These are phyloP conservation scores for Aviceda subcristata DNA, from an alignment of 2,113 vertebrate genomes.

Conservation along the genomic window DNA sequence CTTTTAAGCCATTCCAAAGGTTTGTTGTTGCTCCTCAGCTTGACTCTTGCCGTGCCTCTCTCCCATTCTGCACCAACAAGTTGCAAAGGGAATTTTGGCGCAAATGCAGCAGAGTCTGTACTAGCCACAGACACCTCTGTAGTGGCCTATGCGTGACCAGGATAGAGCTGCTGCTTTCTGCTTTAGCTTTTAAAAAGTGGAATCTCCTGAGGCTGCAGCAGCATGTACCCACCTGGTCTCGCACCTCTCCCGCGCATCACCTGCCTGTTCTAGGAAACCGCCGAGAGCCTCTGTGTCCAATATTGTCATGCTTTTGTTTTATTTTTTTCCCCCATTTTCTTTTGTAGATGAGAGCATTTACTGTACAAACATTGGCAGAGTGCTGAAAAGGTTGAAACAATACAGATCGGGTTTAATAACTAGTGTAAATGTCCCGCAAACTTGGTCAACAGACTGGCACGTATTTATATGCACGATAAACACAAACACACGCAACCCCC, in stretches of 20 bases:
- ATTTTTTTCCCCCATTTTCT: background rate
- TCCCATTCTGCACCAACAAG: background rate
- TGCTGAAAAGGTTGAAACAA: constrained; percentile 60
- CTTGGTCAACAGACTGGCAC: constrained; percentile 29
- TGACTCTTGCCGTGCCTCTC: background rate
- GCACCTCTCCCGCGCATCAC: background rate
- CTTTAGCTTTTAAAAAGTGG: background rate
- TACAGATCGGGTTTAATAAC: constrained; percentile 57
- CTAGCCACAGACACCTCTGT: background rate
- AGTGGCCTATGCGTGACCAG: background rate
- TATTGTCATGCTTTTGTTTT: background rate
- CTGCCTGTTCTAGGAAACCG: background rate
- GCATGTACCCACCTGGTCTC: fast-evolving
- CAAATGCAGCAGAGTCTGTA: background rate
- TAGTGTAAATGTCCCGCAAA: constrained; percentile 55
- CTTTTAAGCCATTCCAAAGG: background rate
- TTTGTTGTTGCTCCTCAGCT: background rate
- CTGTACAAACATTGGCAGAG: constrained; percentile 25
- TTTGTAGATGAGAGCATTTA: background rate
- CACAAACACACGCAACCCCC: constrained; percentile 39
- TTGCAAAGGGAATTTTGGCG: background rate
- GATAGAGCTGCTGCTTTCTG: background rate
- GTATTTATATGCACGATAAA: constrained; percentile 47
- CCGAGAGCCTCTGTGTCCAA: background rate
- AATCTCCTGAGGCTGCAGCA: background rate